These are phyloP conservation scores for Campylorhamphus procurvoides DNA, from an alignment of 2,113 vertebrate species.

Conservation along the genomic window DNA sequence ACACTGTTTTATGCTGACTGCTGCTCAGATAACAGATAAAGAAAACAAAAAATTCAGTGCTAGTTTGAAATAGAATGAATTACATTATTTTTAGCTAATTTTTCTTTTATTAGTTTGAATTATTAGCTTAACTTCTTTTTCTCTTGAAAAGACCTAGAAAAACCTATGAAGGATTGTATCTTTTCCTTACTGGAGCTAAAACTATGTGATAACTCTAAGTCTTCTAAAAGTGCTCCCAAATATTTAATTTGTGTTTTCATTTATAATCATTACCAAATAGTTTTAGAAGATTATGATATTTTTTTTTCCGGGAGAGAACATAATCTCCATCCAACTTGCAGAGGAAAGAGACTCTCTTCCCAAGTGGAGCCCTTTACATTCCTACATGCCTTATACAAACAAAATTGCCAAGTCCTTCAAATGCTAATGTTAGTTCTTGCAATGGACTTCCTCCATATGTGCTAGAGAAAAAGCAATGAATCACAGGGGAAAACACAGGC, in stretches of 20 bases:
- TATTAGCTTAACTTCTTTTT: not conserved
- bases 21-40: not conserved
- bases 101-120: not conserved
- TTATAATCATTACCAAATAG: not conserved
- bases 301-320: not conserved
- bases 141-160: not conserved
- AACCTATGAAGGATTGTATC: not conserved
- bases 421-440: not conserved
- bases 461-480: not conserved
- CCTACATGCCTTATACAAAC: not conserved
- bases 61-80: not conserved
- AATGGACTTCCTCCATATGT: not conserved
- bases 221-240: not conserved
- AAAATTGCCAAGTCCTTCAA: not conserved
- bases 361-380: not conserved
- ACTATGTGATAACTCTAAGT: not conserved
- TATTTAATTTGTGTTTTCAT: not conserved
- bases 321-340: not conserved
- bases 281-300: not conserved
- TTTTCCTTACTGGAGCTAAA: not conserved
- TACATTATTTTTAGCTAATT: not conserved
- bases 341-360: not conserved
- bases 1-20: not conserved
- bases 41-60: not conserved
- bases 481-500: not conserved